Conservation (phyloP, 2,113 vertebrate genomes). For the Vulpes vulpes region DNA sequence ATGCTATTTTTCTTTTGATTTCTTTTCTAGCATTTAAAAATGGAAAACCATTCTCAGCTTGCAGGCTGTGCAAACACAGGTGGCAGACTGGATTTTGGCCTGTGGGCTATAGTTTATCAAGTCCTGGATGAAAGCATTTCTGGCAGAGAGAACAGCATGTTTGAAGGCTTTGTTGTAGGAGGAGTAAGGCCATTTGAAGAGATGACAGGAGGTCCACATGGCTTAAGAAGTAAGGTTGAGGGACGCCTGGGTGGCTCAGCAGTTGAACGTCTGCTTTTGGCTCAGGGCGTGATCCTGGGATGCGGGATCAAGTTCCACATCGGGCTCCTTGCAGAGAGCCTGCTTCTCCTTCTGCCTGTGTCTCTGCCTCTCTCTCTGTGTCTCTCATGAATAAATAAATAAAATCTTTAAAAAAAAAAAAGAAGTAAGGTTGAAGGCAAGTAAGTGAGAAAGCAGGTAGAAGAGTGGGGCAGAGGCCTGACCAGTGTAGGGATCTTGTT, state of each 20-base stretch:
- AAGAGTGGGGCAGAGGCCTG: accelerated
- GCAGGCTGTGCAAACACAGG: not conserved
- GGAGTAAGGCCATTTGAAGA: not conserved
- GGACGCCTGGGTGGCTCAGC: too few species aligned
- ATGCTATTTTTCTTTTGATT: not conserved
- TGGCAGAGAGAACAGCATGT: not conserved
- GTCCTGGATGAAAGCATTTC: not conserved
- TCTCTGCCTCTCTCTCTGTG: too few species aligned
- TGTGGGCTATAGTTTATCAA: not conserved
- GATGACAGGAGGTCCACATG: not conserved
- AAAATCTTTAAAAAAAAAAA: too few species aligned
- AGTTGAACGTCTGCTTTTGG: too few species aligned
- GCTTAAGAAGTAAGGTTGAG: not conserved
- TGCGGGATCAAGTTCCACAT: too few species aligned
- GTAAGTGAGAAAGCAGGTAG: not conserved
- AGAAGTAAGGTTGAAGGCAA: not conserved
- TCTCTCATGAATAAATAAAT: too few species aligned
- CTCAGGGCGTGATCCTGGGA: too few species aligned
- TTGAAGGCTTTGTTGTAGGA: not conserved
- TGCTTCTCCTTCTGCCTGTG: too few species aligned
- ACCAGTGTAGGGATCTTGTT: accelerated
- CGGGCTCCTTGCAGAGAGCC: too few species aligned
- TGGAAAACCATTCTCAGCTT: not conserved
- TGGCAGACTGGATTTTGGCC: not conserved
- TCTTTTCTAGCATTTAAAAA: not conserved